A percentile compares a stretch with the other conserved stretches of the same genome.
Evolutionary conservation across 2,113 vertebrate genomes (phyloP).

Genomic region (Chaetorhynchus papuensis): DNA sequence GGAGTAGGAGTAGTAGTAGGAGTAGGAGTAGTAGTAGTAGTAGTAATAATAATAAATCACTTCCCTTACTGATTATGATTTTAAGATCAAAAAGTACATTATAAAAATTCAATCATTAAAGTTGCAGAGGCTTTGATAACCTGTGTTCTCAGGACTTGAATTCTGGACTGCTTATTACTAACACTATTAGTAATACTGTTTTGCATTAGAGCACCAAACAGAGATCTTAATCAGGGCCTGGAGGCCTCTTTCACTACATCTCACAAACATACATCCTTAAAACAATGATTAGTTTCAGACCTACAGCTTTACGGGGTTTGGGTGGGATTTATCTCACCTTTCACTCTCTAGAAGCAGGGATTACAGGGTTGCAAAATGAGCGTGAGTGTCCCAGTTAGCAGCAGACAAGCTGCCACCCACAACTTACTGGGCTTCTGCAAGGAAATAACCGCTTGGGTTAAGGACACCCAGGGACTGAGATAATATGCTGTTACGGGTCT

Average conservation of each 20-base stretch:
- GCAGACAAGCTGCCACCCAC: neutral
- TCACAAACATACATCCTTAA: neutral
- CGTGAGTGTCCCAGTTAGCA: neutral
- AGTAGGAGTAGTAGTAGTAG: too few species aligned
- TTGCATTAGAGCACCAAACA: neutral
- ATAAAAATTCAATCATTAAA: neutral
- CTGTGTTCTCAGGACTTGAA: neutral
- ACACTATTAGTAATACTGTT: neutral
- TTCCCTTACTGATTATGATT: neutral
- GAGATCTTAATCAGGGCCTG: neutral
- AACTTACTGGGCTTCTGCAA: neutral
- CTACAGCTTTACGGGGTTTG: neutral
- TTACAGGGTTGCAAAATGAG: neutral
- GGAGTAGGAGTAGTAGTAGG: neutral
- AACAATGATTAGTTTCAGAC: neutral
- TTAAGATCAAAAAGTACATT: neutral
- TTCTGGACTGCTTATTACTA: conserved; percentile 1
- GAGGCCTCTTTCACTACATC: neutral
- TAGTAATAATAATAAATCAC: neutral
- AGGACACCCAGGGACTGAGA: neutral
- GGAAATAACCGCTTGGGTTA: neutral
- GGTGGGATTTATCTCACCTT: neutral
- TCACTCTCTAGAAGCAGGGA: neutral
- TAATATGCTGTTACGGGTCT: neutral
- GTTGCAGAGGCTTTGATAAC: neutral